phyloP scores from a whole-genome alignment of 2,113 vertebrate genomes.

The Passer montanus region DNA sequence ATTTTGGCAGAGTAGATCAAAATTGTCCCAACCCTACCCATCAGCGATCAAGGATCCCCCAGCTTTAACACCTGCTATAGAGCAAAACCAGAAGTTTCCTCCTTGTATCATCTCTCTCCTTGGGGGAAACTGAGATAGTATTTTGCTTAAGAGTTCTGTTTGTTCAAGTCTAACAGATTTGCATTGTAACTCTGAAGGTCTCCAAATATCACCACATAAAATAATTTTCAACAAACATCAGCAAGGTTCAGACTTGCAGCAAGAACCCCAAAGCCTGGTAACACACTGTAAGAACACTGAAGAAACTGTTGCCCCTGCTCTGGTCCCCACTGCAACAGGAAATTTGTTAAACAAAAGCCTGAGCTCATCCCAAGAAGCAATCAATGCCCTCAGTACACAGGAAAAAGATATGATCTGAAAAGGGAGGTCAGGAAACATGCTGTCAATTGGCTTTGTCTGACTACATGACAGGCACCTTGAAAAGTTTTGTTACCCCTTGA shows the following conservation, averaged over 20 bases:
- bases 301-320: not conserved
- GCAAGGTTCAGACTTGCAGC: not conserved
- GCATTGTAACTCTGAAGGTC: not conserved
- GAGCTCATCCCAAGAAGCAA: conserved; percentile 18
- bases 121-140: not conserved
- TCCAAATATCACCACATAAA: not conserved
- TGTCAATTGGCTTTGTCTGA: not conserved
- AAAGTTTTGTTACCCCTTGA: not conserved
- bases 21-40: not conserved
- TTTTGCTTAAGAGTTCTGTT: not conserved
- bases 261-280: not conserved
- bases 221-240: not conserved
- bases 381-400: not conserved
- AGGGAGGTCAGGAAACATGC: not conserved
- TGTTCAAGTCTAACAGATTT: not conserved
- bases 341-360: not conserved
- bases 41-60: not conserved
- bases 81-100: not conserved
- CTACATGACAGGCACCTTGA: not conserved
- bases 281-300: not conserved
- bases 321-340: not conserved
- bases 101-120: not conserved
- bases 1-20: not conserved
- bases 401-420: not conserved
- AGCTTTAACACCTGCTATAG: not conserved